These are phyloP conservation scores for Boulengeromyrus knoepffleri DNA, from an alignment of 2,113 vertebrate species.

Conservation along the genomic window DNA sequence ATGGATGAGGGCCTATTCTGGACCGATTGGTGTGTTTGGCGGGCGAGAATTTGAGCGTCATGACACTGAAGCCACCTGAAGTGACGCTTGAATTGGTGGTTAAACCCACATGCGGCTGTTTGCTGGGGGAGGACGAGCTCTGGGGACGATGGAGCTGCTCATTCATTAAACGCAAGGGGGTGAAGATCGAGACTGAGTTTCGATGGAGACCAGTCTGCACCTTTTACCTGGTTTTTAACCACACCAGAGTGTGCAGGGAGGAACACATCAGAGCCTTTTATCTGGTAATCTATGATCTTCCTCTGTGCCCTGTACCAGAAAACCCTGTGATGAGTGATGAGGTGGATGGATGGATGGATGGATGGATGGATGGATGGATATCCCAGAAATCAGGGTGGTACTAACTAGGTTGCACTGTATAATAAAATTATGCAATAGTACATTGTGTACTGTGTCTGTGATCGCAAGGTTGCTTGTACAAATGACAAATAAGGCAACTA, in stretches of 20 bases:
- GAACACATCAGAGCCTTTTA: background rate
- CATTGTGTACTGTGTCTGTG: background rate
- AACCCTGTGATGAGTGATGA: background rate
- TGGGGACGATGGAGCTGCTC: background rate
- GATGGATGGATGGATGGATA: background rate
- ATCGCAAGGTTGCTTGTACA: background rate
- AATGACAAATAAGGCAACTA: background rate
- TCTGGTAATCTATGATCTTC: background rate
- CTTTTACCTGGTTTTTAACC: background rate
- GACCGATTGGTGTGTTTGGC: slow-evolving; percentile 4
- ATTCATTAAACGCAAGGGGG: background rate
- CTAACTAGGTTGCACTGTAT: background rate
- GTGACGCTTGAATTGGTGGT: background rate
- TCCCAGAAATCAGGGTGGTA: background rate
- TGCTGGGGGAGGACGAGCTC: background rate
- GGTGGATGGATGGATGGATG: background rate
- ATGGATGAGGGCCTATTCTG: background rate
- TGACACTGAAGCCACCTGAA: too few relatives aligned
- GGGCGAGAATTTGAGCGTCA: background rate
- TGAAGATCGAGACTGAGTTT: background rate
- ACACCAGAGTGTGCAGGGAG: background rate
- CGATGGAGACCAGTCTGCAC: background rate
- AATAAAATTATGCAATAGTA: background rate
- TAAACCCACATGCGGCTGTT: background rate
- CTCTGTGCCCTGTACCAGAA: background rate